Evolutionary conservation across 2,888 invertebrate species (phyloP), one percentile per base, ranked within the genome.

Genomic region (Pheosia tremula): DNA sequence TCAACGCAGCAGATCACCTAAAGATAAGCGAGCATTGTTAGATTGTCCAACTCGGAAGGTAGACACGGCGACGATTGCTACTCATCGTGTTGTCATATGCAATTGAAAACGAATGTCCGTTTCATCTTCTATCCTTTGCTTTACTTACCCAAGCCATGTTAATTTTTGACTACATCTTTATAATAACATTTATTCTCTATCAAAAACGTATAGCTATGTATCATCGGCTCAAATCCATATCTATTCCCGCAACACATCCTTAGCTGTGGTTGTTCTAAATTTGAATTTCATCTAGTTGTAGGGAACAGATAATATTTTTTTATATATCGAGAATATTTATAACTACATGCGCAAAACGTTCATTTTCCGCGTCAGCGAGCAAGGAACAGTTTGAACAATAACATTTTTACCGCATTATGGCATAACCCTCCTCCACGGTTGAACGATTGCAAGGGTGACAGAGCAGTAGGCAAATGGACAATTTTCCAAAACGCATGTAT

Each of bases 341-440:
- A 57, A 63, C 64, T 65, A 69, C 66, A 69, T 78, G 81, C 80
- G 83, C 83, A 83, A 85, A 86, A 81, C 80, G 81, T 80, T 84
- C 78, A 83, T 86, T 89, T 88, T 86, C 82, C 86, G 84, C 86
- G 69, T 85, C 79, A 87, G 76, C 82, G 81, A 76, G 64, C 77
- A 69, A 63, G 67, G 74, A 80, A 81, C 85, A 84, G 88, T 90
- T 90, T 85, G 83, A 84, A 84, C 82, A 87, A 84, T 86, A 84
- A 84, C 81, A 87, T 81, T 84, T 86, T 87, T 84, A 86, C 89
- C 86, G 79, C 89, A 83, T 86, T 86, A 86, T 84, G 83, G 80
- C 78, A 77, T 79, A 82, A 83, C 88, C 89, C 87, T 85, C 81
- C 76, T 77, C 70, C 77, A 88, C 78, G 88, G 78, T 80, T 80